phyloP scores from a whole-genome alignment of 2,113 vertebrate species.

The Catagonus wagneri region DNA sequence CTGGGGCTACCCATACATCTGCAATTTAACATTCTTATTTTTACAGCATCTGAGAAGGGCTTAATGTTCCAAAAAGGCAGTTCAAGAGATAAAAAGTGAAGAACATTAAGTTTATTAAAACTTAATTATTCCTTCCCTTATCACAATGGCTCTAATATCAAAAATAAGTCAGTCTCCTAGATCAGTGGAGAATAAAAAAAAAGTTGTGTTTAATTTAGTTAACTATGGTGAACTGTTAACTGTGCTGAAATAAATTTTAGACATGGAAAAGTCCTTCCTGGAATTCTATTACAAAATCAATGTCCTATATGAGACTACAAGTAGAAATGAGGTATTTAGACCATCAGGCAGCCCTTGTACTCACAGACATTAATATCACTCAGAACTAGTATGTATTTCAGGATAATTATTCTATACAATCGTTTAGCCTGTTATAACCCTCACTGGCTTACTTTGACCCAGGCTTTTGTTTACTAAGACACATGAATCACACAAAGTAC shows the following conservation, averaged over 20 bases:
- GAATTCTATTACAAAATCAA: conserved; percentile 28
- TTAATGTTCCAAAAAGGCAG: conserved; percentile 12
- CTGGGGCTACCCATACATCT: not conserved
- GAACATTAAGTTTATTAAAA: not conserved
- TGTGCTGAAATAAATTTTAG: not conserved
- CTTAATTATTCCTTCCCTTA: not conserved
- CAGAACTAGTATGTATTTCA: not conserved
- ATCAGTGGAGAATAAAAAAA: not conserved
- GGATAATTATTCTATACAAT: not conserved
- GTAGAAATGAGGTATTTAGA: too few species aligned
- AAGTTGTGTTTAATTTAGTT: not conserved
- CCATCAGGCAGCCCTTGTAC: conserved; percentile 31
- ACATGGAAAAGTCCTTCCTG: not conserved
- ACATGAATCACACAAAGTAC: not conserved
- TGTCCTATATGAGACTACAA: not conserved
- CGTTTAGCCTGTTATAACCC: conserved; percentile 3
- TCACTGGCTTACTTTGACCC: conserved; percentile 42
- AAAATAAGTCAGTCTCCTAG: conserved; percentile 22
- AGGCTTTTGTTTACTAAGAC: conserved; percentile 47
- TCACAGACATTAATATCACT: not conserved
- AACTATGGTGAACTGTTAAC: not conserved
- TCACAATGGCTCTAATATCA: conserved; percentile 22
- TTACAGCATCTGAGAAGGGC: conserved; percentile 37
- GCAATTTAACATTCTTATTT: not conserved
- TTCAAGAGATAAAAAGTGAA: conserved; percentile 25